Evolutionary conservation across 2,113 vertebrate species (phyloP), one percentile per base, ranked within the genome.

Genomic region (Clarias gariepinus): DNA sequence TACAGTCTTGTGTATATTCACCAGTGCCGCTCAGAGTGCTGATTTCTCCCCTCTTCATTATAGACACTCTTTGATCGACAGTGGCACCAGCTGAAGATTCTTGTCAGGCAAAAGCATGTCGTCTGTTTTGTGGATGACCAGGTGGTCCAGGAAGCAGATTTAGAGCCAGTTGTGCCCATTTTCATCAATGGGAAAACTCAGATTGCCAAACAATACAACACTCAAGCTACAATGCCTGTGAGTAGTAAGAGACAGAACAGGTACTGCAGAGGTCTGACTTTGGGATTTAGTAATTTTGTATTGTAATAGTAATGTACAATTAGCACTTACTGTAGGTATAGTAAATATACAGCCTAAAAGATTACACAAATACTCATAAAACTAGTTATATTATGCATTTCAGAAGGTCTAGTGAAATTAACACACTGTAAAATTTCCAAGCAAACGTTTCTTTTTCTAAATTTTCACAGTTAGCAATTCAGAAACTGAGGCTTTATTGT

Each of bases 401-500:
- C n/a, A 80, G 73, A 79, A 9, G 0, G n/a, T 36, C 61, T 4
- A 47, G 36, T 41, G 23, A 78, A 66, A 25, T 57, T 19, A 58
- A 28, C 47, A 68, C 10, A 23, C 41, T 36, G 16, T 78, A 58
- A 58, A 36, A 57, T 41, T 13, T 10, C 73, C 16, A 68, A 18
- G 25, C 53, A 69, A 68, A 16, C 25, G 30, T 88, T 33, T 30
- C 7, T 68, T 9, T 68, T 2, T 82, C 21, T 80, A 21, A 7
- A 41, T 19, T 85, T 52, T 84, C 77, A 28, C 87, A 96, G 96
- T 88, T 95, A 73, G 94, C 94, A 79, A 88, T 96, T 58, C 96
- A 96, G 92, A 96, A 96, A 87, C 89, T 96, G 85, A 94, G 95
- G 84, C 89, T 96, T 76, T 96, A 96, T 88, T 96, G 95, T 86